phyloP scores from a whole-genome alignment of 23 tunicate genomes.

The Phallusia fumigata region DNA sequence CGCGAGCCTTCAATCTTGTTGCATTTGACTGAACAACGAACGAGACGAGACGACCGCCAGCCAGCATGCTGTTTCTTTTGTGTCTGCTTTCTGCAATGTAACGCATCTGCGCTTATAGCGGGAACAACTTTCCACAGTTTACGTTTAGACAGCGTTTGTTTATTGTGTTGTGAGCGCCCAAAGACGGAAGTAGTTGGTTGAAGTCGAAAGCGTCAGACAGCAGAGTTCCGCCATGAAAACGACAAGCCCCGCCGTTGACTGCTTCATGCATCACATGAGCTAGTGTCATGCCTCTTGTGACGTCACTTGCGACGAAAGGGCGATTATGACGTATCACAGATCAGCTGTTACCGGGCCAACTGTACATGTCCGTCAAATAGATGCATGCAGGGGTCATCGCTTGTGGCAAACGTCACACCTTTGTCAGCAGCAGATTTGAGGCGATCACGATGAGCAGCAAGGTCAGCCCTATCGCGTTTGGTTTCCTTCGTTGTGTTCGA shows the following conservation, averaged over 20 bases:
- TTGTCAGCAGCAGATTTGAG: too few relatives aligned
- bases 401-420: too few relatives aligned
- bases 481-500: neutral
- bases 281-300: slow-evolving; percentile 2
- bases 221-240: neutral
- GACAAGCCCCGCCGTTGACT: neutral
- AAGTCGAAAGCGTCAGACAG: neutral
- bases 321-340: neutral
- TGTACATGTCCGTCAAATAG: neutral
- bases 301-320: slow-evolving; percentile 15
- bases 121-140: too few relatives aligned
- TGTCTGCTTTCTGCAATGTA: neutral
- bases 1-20: slow-evolving; percentile 9
- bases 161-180: too few relatives aligned
- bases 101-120: too few relatives aligned
- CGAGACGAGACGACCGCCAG: neutral
- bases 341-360: slow-evolving; percentile 12
- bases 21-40: slow-evolving; percentile 1
- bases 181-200: neutral
- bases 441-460: slow-evolving; percentile 1
- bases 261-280: neutral
- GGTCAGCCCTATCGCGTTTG: neutral
- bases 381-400: neutral
- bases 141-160: too few relatives aligned
- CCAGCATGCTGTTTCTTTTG: neutral